phyloP scores from a whole-genome alignment of 2,113 vertebrate genomes.

The Myanophis thanlyinensis region DNA sequence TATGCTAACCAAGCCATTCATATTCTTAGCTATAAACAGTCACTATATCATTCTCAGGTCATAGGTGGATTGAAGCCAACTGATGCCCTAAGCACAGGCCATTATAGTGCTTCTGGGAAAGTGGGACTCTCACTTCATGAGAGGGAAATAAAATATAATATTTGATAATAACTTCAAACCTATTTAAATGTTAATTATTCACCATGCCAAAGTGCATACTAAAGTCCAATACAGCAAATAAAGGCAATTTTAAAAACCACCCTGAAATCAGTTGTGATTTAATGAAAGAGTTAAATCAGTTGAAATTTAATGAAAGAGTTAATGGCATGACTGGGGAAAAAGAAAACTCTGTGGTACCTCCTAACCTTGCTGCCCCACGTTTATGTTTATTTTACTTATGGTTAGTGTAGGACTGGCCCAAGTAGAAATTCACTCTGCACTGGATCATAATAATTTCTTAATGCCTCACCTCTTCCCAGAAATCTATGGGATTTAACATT shows the following conservation, averaged over 20 bases:
- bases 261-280: neutral
- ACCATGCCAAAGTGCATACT: neutral
- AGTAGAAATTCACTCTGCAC: neutral
- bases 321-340: neutral
- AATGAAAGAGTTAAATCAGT: neutral
- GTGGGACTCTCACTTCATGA: neutral
- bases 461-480: neutral
- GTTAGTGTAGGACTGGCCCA: neutral
- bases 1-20: neutral
- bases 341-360: neutral
- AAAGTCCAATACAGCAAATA: neutral
- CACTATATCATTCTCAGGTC: neutral
- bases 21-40: neutral
- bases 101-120: neutral
- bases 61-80: neutral
- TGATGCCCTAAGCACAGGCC: neutral
- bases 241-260: neutral
- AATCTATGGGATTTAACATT: neutral
- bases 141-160: neutral
- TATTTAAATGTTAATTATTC: neutral
- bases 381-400: neutral
- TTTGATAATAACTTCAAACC: neutral
- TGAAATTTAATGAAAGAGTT: neutral
- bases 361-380: neutral
- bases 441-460: neutral